phyloP scores from a whole-genome alignment of 2,888 invertebrate species.

The Drosophila stalkeri region DNA sequence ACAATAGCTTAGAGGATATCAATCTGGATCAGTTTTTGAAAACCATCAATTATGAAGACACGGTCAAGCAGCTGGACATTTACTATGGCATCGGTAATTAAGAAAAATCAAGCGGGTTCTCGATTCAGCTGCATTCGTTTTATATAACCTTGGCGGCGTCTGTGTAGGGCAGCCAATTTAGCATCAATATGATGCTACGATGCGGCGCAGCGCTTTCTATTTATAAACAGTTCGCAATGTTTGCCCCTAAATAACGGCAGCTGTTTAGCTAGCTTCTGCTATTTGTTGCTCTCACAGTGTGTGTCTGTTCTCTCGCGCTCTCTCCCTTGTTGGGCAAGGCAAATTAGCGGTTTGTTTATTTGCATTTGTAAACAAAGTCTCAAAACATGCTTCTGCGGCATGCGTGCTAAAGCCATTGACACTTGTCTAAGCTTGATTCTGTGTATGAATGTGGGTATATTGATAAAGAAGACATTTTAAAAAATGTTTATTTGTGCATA shows the following conservation, averaged over 20 bases:
- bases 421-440: conserved; percentile 8
- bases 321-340: conserved; percentile 12
- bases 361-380: conserved; percentile 54
- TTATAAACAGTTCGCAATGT: conserved; percentile 52
- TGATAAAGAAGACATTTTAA: background rate
- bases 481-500: background rate
- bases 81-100: conserved; percentile 95
- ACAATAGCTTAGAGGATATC: conserved; percentile 91
- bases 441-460: background rate
- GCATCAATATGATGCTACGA: conserved; percentile 62
- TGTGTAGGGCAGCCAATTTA: conserved; percentile 68
- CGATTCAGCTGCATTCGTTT: conserved; percentile 37
- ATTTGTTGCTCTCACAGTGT: conserved; percentile 8
- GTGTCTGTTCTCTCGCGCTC: background rate
- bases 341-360: conserved; percentile 67
- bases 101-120: background rate
- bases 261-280: conserved; percentile 23
- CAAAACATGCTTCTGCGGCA: conserved; percentile 20
- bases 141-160: conserved; percentile 69
- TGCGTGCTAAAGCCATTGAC: conserved; percentile 29
- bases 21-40: conserved; percentile 92
- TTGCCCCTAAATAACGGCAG: conserved; percentile 45
- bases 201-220: conserved; percentile 47
- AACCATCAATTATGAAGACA: conserved; percentile 95
- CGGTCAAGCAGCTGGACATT: conserved; percentile 94